Conservation (phyloP, 2,797 vertebrate species). For the Lithobates sylvaticus region DNA sequence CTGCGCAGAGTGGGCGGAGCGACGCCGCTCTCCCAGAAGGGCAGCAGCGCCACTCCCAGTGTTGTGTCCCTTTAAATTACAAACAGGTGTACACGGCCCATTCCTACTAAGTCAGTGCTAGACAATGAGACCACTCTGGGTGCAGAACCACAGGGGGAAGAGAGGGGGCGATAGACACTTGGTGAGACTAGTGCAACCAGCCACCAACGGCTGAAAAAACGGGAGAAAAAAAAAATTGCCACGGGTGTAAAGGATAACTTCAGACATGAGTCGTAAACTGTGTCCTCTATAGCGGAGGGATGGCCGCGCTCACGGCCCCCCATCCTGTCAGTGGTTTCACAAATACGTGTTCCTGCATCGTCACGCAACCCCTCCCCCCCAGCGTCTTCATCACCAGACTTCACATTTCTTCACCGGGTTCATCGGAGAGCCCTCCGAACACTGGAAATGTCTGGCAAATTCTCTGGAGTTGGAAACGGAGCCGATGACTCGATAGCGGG, state of each 20-base stretch:
- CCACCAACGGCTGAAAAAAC: background rate
- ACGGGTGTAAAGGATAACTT: background rate
- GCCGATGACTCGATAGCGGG: conserved; percentile 92
- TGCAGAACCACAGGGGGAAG: background rate
- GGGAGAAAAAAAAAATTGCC: background rate
- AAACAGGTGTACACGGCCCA: background rate
- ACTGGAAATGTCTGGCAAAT: conserved; percentile 91
- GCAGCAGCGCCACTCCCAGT: background rate
- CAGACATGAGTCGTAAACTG: background rate
- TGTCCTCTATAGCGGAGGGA: background rate
- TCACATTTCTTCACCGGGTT: conserved; percentile 94
- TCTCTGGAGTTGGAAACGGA: conserved; percentile 91
- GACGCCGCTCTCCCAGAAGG: background rate
- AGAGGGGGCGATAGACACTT: background rate
- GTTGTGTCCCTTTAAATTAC: conserved; percentile 9
- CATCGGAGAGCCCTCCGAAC: conserved; percentile 86
- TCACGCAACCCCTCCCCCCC: too few relatives aligned
- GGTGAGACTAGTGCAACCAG: background rate
- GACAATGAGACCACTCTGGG: background rate
- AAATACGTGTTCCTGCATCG: too few relatives aligned
- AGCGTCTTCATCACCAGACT: conserved; percentile 83
- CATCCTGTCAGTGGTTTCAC: conserved; percentile 39
- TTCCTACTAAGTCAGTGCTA: background rate
- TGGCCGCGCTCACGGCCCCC: background rate
- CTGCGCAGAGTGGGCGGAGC: background rate